Base-by-base conservation (phyloP, 1,140 invertebrate genomes). In the Neodiprion virginianus region DNA sequence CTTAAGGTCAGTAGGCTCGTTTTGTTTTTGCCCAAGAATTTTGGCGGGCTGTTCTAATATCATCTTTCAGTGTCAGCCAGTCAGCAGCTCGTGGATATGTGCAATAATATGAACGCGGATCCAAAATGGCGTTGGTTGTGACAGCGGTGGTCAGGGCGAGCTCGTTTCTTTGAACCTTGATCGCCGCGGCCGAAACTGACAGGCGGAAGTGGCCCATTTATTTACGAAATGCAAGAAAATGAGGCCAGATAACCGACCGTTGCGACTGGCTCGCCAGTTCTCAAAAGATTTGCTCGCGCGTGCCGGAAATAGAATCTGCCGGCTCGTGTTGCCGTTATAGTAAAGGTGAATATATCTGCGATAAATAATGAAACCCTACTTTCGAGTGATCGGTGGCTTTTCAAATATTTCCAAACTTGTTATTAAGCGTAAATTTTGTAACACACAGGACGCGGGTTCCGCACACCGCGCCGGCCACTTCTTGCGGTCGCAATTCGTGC, bases 141-240 rank as follows among this genome's bases (percentile, higher is more conserved):
- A 12, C 28, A 17, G 53, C 53, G 53, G 11, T 61, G 8, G 53
- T 61, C 53, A 61, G 53, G 53, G 28, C 28, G 28, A 40, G 28
- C 21, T 14, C 11, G 21, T 23, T 69, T 21, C 14, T 69, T 69
- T 23, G 17, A 69, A 69, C 17, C 40, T 69, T 47, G 67, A 69
- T 69, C 17, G 17, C 67, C 23, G 17, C 11, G 40, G 40, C 4
- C 23, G 1, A 72, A 74, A 66, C 12, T 72, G 70, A 74, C 47
- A 74, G 70, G 70, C 83, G 86, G 83, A 87, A 87, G 82, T 87
- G 86, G 87, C 86, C 85, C 77, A 84, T 87, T 88, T 88, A 84
- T 83, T 75, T 72, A 77, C 77, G 80, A 86, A 85, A 87, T 80
- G 82, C 80, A 84, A 83, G 80, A 87, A 87, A 87, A 88, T 87